Evolutionary conservation across 2,113 vertebrate species (phyloP), one percentile per base, ranked within the genome.

Genomic region (Scomber colias): DNA sequence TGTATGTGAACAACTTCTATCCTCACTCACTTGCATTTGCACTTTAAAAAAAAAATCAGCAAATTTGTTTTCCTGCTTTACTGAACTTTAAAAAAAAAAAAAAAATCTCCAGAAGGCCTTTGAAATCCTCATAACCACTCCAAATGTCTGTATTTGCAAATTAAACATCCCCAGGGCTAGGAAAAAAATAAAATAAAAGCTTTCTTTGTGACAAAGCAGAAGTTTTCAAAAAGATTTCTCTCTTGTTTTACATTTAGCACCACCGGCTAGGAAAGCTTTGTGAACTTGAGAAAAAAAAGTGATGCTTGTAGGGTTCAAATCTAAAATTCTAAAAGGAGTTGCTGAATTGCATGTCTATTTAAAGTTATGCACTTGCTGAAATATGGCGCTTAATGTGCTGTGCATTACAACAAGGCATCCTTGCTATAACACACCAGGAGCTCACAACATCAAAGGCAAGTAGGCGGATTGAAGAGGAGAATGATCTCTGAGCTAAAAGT

Each of bases 401-500:
- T 17, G 78, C 60, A 64, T 68, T 44, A 54, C 60, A 68, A 79
- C 30, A 44, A 77, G 54, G 65, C 56, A 15, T 62, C 35, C 9
- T 19, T 13, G 27, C 73, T 65, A 27, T 40, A 13, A 49, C 75
- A 62, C 63, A 56, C 44, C 69, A 51, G 67, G 30, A 79, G 81
- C 69, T 83, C 8, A 12, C 45, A 48, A 74, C 83, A 77, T 83
- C 75, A 82, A 82, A 71, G 50, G 54, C n/a, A 57, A 67, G 68
- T 46, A 48, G 61, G 79, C 31, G 21, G 64, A 69, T 13, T 48
- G 46, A 46, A 71, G 57, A 73, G 30, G 15, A 44, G 64, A 30
- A 70, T 17, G 31, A 81, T 75, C 72, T 54, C 65, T 10, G 6
- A 73, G 77, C 64, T 73, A 40, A 21, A 77, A 45, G 53, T 3